These are phyloP conservation scores for Aptenodytes forsteri DNA, from an alignment of 2,113 vertebrate genomes.

Conservation along the genomic window DNA sequence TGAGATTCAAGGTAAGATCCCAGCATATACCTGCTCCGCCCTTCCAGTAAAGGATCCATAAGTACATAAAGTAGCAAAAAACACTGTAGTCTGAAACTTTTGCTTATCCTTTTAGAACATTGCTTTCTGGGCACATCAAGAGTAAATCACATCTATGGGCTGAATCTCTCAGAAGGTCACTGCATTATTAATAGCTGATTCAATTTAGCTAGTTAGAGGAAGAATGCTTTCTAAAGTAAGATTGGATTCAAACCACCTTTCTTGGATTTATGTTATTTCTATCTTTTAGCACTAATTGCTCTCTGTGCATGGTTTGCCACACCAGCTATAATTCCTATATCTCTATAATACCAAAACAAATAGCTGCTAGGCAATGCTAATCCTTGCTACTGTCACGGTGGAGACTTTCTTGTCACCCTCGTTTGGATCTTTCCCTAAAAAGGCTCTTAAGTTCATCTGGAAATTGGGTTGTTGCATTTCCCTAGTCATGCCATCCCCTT, in stretches of 20 bases:
- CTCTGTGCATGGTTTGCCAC: background rate
- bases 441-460: background rate
- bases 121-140: slow-evolving; percentile 4
- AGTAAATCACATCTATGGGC: slow-evolving; percentile 40
- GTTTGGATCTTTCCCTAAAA: background rate
- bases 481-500: background rate
- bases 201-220: slow-evolving; percentile 30
- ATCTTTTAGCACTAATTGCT: slow-evolving; percentile 16
- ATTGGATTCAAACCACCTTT: slow-evolving; percentile 22
- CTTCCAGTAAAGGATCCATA: background rate
- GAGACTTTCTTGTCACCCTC: background rate
- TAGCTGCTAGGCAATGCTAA: background rate
- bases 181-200: slow-evolving; percentile 54
- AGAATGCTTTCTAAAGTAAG: slow-evolving; percentile 31
- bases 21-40: background rate
- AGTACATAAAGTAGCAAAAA: background rate
- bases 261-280: slow-evolving; percentile 17
- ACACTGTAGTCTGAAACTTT: background rate
- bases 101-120: background rate
- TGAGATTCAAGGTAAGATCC: background rate
- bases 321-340: background rate
- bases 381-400: background rate
- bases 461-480: background rate
- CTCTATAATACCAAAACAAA: background rate
- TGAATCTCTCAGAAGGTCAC: slow-evolving; percentile 4